These are phyloP conservation scores for Elanus axillaris DNA, from an alignment of 2,113 vertebrate genomes.

Conservation along the genomic window DNA sequence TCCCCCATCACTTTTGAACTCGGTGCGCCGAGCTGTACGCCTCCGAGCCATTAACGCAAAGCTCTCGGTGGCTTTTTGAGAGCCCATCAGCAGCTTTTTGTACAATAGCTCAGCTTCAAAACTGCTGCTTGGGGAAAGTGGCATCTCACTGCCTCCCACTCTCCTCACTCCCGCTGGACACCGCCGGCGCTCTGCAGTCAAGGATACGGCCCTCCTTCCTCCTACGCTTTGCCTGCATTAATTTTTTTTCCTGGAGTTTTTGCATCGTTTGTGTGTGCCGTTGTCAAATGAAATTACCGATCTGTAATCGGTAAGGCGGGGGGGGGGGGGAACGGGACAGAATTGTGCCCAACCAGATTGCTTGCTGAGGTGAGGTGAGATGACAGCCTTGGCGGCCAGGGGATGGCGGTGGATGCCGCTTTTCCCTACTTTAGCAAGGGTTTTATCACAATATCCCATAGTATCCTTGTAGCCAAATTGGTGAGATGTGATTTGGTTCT, in stretches of 20 bases:
- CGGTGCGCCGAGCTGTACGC: fast-evolving
- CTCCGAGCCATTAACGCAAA: background rate
- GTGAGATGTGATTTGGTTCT: background rate
- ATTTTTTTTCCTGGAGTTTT: background rate
- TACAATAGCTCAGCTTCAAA: background rate
- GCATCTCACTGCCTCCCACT: background rate
- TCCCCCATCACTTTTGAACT: background rate
- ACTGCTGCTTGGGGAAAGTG: background rate
- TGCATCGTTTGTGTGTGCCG: background rate
- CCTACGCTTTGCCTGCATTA: background rate
- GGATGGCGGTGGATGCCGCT: background rate
- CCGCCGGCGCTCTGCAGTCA: background rate
- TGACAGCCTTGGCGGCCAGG: fast-evolving
- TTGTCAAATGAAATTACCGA: background rate
- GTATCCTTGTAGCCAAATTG: background rate
- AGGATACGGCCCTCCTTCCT: background rate
- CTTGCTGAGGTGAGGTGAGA: background rate
- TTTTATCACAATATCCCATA: background rate
- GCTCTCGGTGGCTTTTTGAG: background rate
- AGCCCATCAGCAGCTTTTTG: background rate
- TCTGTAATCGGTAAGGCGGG: background rate
- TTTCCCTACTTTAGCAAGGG: background rate
- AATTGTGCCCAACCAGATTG: background rate
- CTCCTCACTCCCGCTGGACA: background rate
- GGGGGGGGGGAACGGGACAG: background rate